Percentiles rank a stretch among this genome's conserved stretches.
Evolutionary conservation across 2,113 vertebrate species (phyloP).

Genomic region (Coracopsis vasa): DNA sequence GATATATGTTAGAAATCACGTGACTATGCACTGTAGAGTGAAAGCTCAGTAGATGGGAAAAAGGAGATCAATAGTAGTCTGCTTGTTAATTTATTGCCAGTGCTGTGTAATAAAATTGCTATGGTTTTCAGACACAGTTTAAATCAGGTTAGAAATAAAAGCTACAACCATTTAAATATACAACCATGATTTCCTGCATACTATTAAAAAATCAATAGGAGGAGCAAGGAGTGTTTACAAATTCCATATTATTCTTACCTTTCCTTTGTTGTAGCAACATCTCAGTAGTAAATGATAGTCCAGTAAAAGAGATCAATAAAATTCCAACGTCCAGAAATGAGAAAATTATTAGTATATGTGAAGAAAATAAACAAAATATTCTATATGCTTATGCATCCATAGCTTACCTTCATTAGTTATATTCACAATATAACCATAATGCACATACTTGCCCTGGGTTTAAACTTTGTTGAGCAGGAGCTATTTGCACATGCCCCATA

Average conservation of each 20-base stretch:
- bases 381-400: neutral
- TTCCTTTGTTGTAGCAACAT: neutral
- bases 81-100: neutral
- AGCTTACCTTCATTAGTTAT: neutral
- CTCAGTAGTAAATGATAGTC: neutral
- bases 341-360: neutral
- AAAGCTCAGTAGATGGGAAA: neutral
- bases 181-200: neutral
- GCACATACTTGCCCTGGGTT: neutral
- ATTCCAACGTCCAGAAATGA: neutral
- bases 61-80: neutral
- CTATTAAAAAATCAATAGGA: neutral
- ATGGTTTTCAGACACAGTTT: neutral
- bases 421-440: neutral
- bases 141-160: neutral
- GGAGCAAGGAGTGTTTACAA: neutral
- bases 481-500: neutral
- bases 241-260: neutral
- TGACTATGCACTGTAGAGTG: neutral
- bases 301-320: neutral
- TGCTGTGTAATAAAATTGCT: neutral
- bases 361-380: neutral
- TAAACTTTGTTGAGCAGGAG: neutral
- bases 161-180: neutral
- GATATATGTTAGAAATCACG: neutral